phyloP scores from a whole-genome alignment of 1,140 invertebrate genomes.

The Ceratina calcarata region DNA sequence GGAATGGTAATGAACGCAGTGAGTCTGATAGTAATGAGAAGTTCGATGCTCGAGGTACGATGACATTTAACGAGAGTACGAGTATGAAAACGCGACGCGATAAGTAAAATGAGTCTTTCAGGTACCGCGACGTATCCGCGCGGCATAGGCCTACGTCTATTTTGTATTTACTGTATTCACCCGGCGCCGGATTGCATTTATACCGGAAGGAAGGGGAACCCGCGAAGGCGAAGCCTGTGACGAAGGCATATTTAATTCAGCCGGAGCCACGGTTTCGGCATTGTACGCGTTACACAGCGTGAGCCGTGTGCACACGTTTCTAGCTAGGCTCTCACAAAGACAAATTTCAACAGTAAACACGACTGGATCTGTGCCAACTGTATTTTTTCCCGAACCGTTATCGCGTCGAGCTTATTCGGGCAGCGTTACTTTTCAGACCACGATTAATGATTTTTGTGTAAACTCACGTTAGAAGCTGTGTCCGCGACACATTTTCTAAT shows the following conservation, averaged over 20 bases:
- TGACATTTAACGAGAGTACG: conserved; percentile 27
- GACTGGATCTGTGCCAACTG: conserved; percentile 65
- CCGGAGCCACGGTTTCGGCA: conserved; percentile 46
- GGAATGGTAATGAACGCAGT: conserved; percentile 6
- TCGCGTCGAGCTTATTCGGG: conserved; percentile 65
- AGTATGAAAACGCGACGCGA: conserved; percentile 26
- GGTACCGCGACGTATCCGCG: conserved; percentile 3
- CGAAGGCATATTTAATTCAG: conserved; percentile 61
- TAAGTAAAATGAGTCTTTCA: conserved; percentile 48
- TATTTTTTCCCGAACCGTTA: conserved; percentile 62
- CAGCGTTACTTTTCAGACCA: conserved; percentile 61
- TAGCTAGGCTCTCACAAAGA: conserved; percentile 57
- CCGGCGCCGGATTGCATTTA: conserved; percentile 43
- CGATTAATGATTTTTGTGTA: conserved; percentile 65
- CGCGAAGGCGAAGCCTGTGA: conserved; percentile 48
- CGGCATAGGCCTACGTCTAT: conserved; percentile 3
- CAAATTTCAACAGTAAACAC: conserved; percentile 68
- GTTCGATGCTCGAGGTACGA: conserved; percentile 7
- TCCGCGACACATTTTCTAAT: conserved; percentile 27
- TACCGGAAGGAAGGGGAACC: conserved; percentile 10
- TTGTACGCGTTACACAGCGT: conserved; percentile 58
- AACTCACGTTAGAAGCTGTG: conserved; percentile 31
- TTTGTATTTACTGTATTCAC: conserved; percentile 55
- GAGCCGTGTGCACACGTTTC: conserved; percentile 49
- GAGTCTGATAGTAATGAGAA: conserved; percentile 11